A percentile compares a stretch with the other conserved stretches of the same genome.
Conservation (phyloP, 2,888 invertebrate genomes). For the Latheticus oryzae region DNA sequence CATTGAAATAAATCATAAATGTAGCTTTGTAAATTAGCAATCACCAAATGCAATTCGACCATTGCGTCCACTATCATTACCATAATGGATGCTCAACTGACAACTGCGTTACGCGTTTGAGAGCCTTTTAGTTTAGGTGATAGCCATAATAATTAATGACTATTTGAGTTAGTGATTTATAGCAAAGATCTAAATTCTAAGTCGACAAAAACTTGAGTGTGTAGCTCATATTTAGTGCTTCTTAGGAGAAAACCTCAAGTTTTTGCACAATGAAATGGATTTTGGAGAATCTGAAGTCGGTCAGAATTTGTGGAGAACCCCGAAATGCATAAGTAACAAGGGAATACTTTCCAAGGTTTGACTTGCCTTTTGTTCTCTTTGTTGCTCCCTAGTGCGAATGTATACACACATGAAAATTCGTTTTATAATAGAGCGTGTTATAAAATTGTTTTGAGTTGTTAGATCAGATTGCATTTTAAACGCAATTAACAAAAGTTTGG, state of each 20-base stretch:
- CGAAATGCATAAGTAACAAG: slow-evolving; percentile 18
- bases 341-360: slow-evolving; percentile 19
- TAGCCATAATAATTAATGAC: slow-evolving; percentile 27
- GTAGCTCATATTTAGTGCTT: slow-evolving; percentile 24
- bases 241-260: slow-evolving; percentile 10
- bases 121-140: no score
- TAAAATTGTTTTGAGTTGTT: slow-evolving; percentile 26
- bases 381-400: slow-evolving; percentile 13
- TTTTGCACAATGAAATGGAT: slow-evolving; percentile 13
- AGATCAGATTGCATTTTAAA: slow-evolving; percentile 24
- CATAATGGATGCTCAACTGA: no score
- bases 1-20: no score
- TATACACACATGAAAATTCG: slow-evolving; percentile 30
- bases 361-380: slow-evolving; percentile 26
- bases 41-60: no score
- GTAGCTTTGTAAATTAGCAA: no score
- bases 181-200: slow-evolving; percentile 23
- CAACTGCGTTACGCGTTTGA: no score
- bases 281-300: neutral
- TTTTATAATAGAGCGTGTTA: slow-evolving; percentile 25
- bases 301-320: slow-evolving; percentile 4
- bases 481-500: slow-evolving; percentile 21
- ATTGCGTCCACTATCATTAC: no score
- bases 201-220: slow-evolving; percentile 17
- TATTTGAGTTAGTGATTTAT: slow-evolving; percentile 16